phyloP scores from a whole-genome alignment of 2,797 vertebrate species.

The Neoniphon sammara region DNA sequence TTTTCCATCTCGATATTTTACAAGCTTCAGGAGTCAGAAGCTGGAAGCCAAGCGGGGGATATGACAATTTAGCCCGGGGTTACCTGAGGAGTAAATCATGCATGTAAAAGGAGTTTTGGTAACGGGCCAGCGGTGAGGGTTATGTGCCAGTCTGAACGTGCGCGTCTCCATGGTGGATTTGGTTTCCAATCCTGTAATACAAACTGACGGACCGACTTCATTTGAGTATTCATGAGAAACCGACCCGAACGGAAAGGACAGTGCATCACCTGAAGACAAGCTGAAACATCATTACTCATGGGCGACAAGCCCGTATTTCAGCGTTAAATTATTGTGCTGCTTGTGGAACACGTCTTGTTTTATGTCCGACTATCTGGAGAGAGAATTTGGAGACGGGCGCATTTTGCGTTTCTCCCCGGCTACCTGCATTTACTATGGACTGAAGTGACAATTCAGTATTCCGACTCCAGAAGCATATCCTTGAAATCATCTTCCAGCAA shows the following conservation, averaged over 20 bases:
- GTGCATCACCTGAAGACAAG: conserved; percentile 35
- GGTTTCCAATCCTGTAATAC: conserved; percentile 26
- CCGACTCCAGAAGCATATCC: not conserved
- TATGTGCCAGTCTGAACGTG: conserved; percentile 3
- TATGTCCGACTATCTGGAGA: not conserved
- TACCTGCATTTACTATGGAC: not conserved
- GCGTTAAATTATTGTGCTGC: not conserved
- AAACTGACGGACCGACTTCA: conserved; percentile 32
- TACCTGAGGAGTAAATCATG: conserved; percentile 24
- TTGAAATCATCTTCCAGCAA: not conserved
- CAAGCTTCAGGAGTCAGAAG: conserved; percentile 21
- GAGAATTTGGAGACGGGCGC: not conserved
- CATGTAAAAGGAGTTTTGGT: conserved; percentile 13
- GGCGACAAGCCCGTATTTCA: not conserved
- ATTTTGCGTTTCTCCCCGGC: not conserved
- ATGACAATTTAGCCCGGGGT: not conserved
- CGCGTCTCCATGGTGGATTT: conserved; percentile 48
- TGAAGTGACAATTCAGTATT: conserved; percentile 19
- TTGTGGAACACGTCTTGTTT: not conserved
- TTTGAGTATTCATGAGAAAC: conserved; percentile 14
- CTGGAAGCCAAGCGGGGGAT: conserved; percentile 35
- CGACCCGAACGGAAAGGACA: not conserved
- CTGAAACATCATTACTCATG: conserved; percentile 3
- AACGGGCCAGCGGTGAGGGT: not conserved
- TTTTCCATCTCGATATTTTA: conserved; percentile 5